phyloP scores from a whole-genome alignment of 2,113 vertebrate species.

The Gobiocypris rarus region DNA sequence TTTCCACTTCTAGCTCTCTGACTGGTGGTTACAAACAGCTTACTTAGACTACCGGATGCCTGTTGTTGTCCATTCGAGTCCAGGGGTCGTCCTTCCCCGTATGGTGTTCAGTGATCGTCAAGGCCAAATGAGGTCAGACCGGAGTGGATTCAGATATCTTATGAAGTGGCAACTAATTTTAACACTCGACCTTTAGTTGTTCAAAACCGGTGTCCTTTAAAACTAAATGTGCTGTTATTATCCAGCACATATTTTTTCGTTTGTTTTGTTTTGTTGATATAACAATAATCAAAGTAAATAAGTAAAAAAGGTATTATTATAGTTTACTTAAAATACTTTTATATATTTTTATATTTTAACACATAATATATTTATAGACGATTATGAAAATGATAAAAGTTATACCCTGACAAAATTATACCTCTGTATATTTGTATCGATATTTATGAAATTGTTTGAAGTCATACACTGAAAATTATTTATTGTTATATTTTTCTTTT shows the following conservation, averaged over 20 bases:
- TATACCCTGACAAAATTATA: not conserved
- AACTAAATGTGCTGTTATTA: not conserved
- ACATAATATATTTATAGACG: not conserved
- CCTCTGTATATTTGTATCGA: too few species aligned
- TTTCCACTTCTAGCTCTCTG: conserved; percentile 80
- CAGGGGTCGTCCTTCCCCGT: conserved; percentile 86
- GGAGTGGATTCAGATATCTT: not conserved
- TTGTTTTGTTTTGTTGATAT: too few species aligned
- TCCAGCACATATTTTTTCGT: too few species aligned
- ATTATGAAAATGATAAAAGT: not conserved
- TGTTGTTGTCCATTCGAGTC: conserved; percentile 91
- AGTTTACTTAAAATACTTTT: not conserved
- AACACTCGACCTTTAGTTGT: not conserved
- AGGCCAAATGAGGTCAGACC: conserved; percentile 90
- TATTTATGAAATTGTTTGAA: too few species aligned
- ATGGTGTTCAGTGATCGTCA: conserved; percentile 89
- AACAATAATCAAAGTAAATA: not conserved
- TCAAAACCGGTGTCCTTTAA: not conserved
- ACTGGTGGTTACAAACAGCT: conserved; percentile 95
- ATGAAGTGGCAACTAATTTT: not conserved
- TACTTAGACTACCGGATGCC: conserved; percentile 92
- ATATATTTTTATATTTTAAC: not conserved
- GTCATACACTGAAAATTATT: too few species aligned
- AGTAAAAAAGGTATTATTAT: not conserved
- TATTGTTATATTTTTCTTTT: too few species aligned